These are phyloP conservation scores for Platyscapa corneri DNA, from an alignment of 1,140 invertebrate genomes.

Conservation along the genomic window DNA sequence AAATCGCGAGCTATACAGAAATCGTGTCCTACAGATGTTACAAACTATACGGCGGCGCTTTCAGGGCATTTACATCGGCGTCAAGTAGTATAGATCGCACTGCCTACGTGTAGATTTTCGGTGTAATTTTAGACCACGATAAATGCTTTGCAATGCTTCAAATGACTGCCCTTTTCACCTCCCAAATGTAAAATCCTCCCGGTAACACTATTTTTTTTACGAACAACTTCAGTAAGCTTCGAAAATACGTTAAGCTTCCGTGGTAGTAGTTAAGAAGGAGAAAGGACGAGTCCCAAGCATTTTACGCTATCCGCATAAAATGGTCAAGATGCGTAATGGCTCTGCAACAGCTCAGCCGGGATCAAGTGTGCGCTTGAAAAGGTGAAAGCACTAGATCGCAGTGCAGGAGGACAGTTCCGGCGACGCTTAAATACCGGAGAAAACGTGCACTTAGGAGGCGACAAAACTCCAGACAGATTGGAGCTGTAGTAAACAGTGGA, in stretches of 20 bases:
- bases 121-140: background rate
- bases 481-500: too few species aligned
- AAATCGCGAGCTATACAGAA: background rate
- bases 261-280: too few species aligned
- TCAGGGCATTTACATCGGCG: background rate
- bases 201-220: background rate
- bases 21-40: background rate
- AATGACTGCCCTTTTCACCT: background rate
- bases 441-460: background rate
- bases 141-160: slow-evolving; percentile 3
- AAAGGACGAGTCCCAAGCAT: background rate
- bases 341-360: background rate
- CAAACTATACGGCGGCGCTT: background rate
- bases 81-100: background rate
- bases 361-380: background rate
- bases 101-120: background rate
- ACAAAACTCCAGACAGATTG: too few species aligned
- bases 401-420: background rate
- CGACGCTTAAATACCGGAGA: background rate
- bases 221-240: background rate
- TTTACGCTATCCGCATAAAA: slow-evolving; percentile 37
- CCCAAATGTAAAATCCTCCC: background rate
- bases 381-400: background rate
- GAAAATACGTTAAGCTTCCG: too few species aligned
- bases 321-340: slow-evolving; percentile 33